These are phyloP conservation scores for Drosophila pectinifera DNA, from an alignment of 1,140 invertebrate genomes.

Conservation along the genomic window DNA sequence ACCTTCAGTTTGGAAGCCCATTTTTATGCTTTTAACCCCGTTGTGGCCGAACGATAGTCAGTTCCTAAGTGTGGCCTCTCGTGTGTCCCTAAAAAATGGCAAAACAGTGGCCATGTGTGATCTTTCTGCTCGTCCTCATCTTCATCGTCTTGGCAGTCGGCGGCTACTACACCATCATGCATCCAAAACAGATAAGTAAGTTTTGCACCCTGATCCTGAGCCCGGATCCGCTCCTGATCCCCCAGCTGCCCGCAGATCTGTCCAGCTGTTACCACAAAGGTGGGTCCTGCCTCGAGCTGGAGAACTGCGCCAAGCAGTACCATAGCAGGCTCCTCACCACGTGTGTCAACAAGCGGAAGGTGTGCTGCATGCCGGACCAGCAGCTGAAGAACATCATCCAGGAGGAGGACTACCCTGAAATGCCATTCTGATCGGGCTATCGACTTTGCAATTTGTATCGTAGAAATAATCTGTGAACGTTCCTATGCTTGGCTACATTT, in stretches of 20 bases:
- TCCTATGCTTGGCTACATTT: not conserved
- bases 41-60: not conserved
- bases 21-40: slow-evolving; percentile 3
- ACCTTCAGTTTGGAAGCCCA: slow-evolving; percentile 17
- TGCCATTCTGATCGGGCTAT: not conserved
- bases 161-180: slow-evolving; percentile 18
- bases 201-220: no score
- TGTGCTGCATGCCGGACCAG: slow-evolving; percentile 41
- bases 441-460: not conserved
- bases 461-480: not conserved
- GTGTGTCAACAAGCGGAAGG: slow-evolving; percentile 39
- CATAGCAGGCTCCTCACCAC: slow-evolving; percentile 13
- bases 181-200: slow-evolving; percentile 18
- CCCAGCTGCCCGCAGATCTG: slow-evolving; percentile 10
- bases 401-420: not conserved
- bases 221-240: not conserved
- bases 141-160: not conserved
- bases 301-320: not conserved
- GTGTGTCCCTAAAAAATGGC: not conserved
- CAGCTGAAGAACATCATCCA: not conserved
- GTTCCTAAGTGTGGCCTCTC: not conserved
- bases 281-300: slow-evolving; percentile 29
- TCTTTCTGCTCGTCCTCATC: slow-evolving; percentile 4
- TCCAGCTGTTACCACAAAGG: slow-evolving; percentile 10
- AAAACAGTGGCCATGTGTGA: slow-evolving; percentile 14